Percentiles rank a stretch among this genome's conserved stretches.
Evolutionary conservation across 2,113 vertebrate genomes (phyloP).

Genomic region (Neomonachus schauinslandi): DNA sequence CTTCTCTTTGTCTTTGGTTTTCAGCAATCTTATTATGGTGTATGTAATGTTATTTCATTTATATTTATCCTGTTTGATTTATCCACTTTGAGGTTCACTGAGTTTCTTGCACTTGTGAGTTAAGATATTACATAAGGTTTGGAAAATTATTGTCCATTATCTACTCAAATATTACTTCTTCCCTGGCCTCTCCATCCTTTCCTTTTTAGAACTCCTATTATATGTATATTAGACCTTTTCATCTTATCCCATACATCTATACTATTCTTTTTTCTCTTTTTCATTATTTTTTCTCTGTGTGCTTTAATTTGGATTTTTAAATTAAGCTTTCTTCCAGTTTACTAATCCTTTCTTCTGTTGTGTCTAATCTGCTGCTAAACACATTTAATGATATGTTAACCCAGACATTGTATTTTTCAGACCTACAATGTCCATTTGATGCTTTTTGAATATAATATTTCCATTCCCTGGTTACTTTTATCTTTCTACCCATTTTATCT

Average conservation of each 20-base stretch:
- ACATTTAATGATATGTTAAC: neutral
- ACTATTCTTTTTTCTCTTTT: neutral
- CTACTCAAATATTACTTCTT: neutral
- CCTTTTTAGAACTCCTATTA: neutral
- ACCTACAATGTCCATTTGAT: slow-evolving; percentile 13
- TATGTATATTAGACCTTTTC: neutral
- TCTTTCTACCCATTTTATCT: neutral
- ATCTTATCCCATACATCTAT: neutral
- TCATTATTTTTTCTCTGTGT: neutral
- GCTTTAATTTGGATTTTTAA: neutral
- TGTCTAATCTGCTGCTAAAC: neutral
- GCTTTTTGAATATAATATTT: slow-evolving; percentile 1
- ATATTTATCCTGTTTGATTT: neutral
- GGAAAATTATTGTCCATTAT: neutral
- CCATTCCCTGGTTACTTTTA: neutral
- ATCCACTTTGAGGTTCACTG: neutral
- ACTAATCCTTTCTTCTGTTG: neutral
- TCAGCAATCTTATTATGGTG: neutral
- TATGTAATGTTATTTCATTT: neutral
- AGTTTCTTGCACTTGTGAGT: neutral
- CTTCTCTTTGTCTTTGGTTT: neutral
- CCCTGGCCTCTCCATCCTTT: neutral
- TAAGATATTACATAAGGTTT: slow-evolving; percentile 7
- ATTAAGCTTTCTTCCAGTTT: neutral
- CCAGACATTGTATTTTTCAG: neutral